These are phyloP conservation scores for Pseudonaja textilis DNA, from an alignment of 2,113 vertebrate species.

Conservation along the genomic window DNA sequence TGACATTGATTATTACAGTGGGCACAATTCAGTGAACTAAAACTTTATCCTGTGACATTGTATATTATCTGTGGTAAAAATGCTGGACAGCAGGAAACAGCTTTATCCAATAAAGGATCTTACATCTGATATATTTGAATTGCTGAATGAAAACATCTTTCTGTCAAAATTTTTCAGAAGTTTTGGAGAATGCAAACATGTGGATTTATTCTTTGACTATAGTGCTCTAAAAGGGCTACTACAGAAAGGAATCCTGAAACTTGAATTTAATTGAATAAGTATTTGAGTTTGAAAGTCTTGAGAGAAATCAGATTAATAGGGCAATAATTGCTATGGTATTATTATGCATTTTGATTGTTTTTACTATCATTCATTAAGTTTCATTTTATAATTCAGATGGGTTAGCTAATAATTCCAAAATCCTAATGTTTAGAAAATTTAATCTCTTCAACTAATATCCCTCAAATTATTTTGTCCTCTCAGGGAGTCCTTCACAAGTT, in stretches of 20 bases:
- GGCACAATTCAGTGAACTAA: neutral
- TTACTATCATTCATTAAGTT: neutral
- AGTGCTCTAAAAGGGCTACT: neutral
- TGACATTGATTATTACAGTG: constrained; percentile 10
- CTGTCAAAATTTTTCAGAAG: neutral
- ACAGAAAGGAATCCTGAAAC: neutral
- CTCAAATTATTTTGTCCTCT: too few species aligned
- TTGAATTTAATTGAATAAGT: neutral
- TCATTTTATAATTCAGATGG: neutral
- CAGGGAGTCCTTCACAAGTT: too few species aligned
- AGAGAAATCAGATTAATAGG: neutral
- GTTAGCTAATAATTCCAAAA: neutral
- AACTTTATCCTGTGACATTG: neutral
- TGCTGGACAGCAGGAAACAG: neutral
- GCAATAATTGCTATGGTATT: neutral
- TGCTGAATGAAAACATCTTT: neutral
- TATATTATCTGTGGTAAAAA: neutral
- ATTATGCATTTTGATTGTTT: neutral
- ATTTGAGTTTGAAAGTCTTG: neutral
- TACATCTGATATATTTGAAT: neutral
- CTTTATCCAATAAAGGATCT: neutral
- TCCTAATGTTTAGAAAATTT: neutral
- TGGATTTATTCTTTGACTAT: neutral
- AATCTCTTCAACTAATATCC: neutral
- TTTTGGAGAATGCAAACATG: neutral